Conservation (phyloP, 2,888 invertebrate species). For the Conomelus anceps region DNA sequence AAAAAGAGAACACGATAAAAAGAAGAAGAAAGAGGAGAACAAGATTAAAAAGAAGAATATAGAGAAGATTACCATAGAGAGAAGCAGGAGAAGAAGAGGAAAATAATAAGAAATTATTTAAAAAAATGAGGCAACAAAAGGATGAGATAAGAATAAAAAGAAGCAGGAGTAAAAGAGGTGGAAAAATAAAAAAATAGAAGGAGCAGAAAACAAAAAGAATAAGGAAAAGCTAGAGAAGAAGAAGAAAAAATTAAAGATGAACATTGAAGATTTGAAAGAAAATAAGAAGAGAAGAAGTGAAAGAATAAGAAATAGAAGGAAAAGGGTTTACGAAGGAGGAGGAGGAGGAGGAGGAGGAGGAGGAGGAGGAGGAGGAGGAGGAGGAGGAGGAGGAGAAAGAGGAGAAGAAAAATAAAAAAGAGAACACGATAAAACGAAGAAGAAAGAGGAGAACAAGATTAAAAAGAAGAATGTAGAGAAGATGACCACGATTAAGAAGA, state of each 20-base stretch:
- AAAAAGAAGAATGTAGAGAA: not conserved
- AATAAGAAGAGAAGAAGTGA: no score
- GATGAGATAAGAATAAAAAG: not conserved
- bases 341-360: not conserved
- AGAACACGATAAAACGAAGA: no score
- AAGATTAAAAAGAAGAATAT: no score
- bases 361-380: not conserved
- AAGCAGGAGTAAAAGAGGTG: not conserved
- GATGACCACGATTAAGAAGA: not conserved
- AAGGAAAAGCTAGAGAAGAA: not conserved
- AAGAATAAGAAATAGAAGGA: no score
- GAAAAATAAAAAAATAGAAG: not conserved
- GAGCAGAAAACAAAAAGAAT: not conserved
- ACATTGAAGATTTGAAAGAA: no score
- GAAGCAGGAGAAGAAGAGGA: no score
- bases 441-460: not conserved
- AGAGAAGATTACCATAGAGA: no score
- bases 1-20: not conserved
- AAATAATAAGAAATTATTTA: no score
- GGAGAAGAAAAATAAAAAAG: not conserved
- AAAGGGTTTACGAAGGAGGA: no score
- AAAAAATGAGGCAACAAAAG: no score
- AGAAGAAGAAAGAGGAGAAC: not conserved
- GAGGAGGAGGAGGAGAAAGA: not conserved
- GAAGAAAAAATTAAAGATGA: no score